A percentile compares a stretch with the other conserved stretches of the same genome.
These are phyloP conservation scores for Heterodera filipjevi DNA, from an alignment of 2,888 invertebrate genomes.

Conservation along the genomic window DNA sequence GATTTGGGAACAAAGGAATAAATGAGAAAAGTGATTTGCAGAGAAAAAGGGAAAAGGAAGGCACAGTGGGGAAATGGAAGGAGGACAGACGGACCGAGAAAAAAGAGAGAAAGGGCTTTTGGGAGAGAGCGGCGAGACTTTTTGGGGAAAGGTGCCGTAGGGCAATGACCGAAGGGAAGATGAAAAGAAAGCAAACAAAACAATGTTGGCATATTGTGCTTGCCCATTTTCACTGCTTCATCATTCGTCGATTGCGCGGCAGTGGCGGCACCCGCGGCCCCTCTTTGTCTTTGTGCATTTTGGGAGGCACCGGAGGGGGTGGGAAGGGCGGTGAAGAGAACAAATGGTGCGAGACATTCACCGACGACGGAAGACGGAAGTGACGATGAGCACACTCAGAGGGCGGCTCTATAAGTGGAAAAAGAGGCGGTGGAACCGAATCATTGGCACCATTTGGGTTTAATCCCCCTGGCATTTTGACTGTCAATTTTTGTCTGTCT, in stretches of 20 bases:
- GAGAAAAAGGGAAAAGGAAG: neutral
- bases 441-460: too few species aligned
- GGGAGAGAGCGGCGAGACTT: too few species aligned
- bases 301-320: constrained; percentile 1
- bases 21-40: neutral
- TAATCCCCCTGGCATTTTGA: too few species aligned
- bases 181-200: too few species aligned
- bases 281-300: neutral
- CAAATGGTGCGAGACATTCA: too few species aligned
- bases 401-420: too few species aligned
- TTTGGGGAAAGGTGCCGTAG: too few species aligned
- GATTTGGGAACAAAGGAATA: neutral
- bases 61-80: neutral
- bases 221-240: neutral
- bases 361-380: neutral
- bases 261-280: constrained; percentile 3
- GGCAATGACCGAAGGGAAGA: neutral
- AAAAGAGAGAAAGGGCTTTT: neutral
- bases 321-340: neutral
- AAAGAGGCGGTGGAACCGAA: too few species aligned
- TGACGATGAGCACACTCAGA: neutral
- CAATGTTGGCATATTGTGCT: neutral
- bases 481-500: too few species aligned
- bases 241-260: neutral
- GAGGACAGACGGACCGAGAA: neutral